Evolutionary conservation across 2,797 vertebrate species (phyloP).

Genomic region (Merluccius polli): DNA sequence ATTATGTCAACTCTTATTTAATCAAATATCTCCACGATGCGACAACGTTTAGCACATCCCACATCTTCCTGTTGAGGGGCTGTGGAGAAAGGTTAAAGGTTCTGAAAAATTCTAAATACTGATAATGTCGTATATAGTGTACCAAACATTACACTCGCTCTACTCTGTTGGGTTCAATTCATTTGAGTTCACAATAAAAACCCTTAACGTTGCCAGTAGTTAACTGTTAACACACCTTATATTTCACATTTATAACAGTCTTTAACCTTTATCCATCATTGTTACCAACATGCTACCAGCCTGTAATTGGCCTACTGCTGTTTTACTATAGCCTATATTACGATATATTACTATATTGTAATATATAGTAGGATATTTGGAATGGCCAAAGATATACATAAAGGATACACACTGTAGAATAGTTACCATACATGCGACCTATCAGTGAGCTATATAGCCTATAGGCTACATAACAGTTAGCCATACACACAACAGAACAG

Average conservation of each 20-base stretch:
- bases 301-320: background rate
- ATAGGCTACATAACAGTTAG: too few relatives aligned
- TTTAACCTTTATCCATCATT: background rate
- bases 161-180: background rate
- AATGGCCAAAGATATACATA: too few relatives aligned
- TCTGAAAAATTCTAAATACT: background rate
- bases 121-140: too few relatives aligned
- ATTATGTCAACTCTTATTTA: constrained; percentile 1
- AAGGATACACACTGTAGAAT: too few relatives aligned
- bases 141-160: background rate
- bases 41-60: background rate
- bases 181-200: background rate
- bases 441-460: too few relatives aligned
- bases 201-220: background rate
- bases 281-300: background rate
- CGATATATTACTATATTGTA: background rate
- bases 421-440: too few relatives aligned
- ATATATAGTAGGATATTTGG: too few relatives aligned
- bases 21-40: background rate
- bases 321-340: background rate
- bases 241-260: background rate
- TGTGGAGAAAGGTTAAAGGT: background rate
- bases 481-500: too few relatives aligned
- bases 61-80: background rate
- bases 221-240: background rate